Base-by-base conservation (phyloP, 2,888 invertebrate species). In the Frankliniella intonsa region DNA sequence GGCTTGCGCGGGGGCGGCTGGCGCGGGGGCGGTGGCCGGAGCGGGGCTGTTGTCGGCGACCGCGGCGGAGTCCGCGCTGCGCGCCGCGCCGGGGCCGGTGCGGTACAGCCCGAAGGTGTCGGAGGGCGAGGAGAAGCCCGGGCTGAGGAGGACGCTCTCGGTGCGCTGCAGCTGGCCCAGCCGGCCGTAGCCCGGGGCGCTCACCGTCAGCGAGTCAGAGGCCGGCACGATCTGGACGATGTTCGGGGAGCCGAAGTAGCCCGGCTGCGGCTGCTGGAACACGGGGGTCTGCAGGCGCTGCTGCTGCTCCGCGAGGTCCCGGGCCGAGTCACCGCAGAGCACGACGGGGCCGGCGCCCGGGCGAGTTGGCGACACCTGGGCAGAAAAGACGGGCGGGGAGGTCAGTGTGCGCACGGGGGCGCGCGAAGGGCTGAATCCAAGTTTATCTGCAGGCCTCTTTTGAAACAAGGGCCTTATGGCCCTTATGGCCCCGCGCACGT, bases 201-300 rank as follows among this genome's bases (percentile, higher is more conserved):
- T 25, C 22, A 76, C 25, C 22, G 25, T 22, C 25, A 76, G 3
- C 69, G 69, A 76, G 69, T 76, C 69, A 22, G 69, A 76, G 7
- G 69, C 25, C 22, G 69, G 69, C 22, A 76, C 69, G 69, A 76
- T 76, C 11, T 76, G 9, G 25, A 76, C 69, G 69, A 22, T 12
- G 69, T 76, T 22, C 22, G 69, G 25, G 22, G 69, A 76, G 69
- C 69, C 69, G 69, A 25, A 76, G 69, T 76, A 76, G 69, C 69
- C 69, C 11, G 69, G 25, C 69, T 9, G 22, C 11, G 25, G 22
- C 69, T n/a, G 69, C 69, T n/a, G 12, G 22, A 76, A 22, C 22
- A 76, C 69, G 69, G 69, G 69, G 25, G 69, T 22, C 69, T 76
- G 69, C 69, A 76, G 25, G 22, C 22, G 69, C 5, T 9, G 69